Conservation (phyloP, 2,113 vertebrate species). For the Plotosus lineatus region DNA sequence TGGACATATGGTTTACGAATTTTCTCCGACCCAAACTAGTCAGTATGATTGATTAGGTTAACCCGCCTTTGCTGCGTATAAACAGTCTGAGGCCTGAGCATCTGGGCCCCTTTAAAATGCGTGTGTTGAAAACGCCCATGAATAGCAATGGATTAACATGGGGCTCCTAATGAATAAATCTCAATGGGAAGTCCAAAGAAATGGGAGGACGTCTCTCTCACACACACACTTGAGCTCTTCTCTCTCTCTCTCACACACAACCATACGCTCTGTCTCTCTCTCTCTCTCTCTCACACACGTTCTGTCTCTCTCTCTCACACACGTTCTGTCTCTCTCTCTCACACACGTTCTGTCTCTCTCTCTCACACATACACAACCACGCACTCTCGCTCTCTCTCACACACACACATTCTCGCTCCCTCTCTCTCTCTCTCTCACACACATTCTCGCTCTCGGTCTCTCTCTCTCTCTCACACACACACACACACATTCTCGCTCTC, state of each 20-base stretch:
- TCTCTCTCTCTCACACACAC: slow-evolving; percentile 49
- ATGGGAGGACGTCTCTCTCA: slow-evolving; percentile 53
- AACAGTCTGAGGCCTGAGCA: slow-evolving; percentile 74
- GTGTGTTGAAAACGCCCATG: slow-evolving; percentile 71
- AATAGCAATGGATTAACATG: slow-evolving; percentile 77
- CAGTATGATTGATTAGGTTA: slow-evolving; percentile 79
- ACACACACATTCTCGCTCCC: not conserved
- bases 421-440: slow-evolving; percentile 43
- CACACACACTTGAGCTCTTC: not conserved
- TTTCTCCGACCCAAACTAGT: slow-evolving; percentile 74
- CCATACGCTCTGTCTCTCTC: not conserved
- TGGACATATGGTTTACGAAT: slow-evolving; percentile 76
- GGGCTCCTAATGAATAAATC: slow-evolving; percentile 75
- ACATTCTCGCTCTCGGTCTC: not conserved
- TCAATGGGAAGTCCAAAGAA: slow-evolving; percentile 69
- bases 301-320: slow-evolving; percentile 36
- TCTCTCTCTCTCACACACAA: not conserved
- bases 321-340: slow-evolving; percentile 32
- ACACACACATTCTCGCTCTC: not conserved
- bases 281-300: slow-evolving; percentile 34
- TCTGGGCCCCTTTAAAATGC: slow-evolving; percentile 68
- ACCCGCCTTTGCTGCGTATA: slow-evolving; percentile 70
- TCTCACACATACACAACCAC: no score
- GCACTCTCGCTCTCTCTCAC: slow-evolving; percentile 38
- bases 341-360: no score